Evolutionary conservation across 1,140 invertebrate species (phyloP), one percentile per base, ranked within the genome.

Genomic region (Lasioglossum baleicum): DNA sequence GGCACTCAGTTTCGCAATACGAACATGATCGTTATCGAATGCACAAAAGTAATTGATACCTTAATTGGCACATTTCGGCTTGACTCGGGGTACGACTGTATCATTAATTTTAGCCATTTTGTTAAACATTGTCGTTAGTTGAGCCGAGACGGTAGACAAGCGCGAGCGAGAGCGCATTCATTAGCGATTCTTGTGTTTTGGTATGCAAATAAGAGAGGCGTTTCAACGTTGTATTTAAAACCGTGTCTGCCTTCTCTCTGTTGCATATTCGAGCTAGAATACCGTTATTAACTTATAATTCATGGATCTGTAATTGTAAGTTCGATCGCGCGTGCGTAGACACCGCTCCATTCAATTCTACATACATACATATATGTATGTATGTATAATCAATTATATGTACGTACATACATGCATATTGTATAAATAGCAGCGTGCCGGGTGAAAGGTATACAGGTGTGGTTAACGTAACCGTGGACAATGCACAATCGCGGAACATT

Each of bases 391-490:
- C 26, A 26, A 26, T 26, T 26, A 26, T 26, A 26, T 26, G 26
- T 26, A 26, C 26, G 26, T 26, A 26, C 26, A 26, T 26, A 26
- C 26, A 26, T 26, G 26, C 26, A 1, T 26, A 26, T 26, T 26
- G 26, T 26, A n/a, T 69, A 69, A 64, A 42, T 61, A 65, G 44
- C 71, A 64, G 71, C 64, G 51, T 58, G 80, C 73, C 75, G 66
- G 75, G 81, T 84, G 83, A 84, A 84, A 84, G 81, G 71, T 84
- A 63, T 61, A 35, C 81, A 84, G 83, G 81, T 83, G 83, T 84
- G 81, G 81, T 74, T 72, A 82, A 82, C 65, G 51, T 83, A 83
- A 82, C 75, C 73, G 40, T 69, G 70, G 26, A 73, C 64, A 67
- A 68, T 80, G 70, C 75, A 80, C 61, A 71, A 83, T 71, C 71